Conservation (phyloP, 2,113 vertebrate species). For the Chroicocephalus ridibundus region DNA sequence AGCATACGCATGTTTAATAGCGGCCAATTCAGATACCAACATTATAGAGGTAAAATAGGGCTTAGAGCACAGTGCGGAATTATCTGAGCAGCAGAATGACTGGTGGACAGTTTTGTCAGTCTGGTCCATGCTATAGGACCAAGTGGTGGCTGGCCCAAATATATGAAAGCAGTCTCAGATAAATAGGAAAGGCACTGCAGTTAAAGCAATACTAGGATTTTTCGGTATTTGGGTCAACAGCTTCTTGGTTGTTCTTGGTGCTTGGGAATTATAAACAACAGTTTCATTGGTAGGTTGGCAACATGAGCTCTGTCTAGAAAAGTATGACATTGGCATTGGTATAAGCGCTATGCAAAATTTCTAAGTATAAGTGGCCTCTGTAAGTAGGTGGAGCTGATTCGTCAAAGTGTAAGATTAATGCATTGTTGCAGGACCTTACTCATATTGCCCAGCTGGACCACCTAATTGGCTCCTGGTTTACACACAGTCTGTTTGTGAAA, state of each 20-base stretch:
- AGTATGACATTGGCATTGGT: not conserved
- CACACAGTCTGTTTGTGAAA: not conserved
- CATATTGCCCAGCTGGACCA: not conserved
- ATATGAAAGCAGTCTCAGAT: not conserved
- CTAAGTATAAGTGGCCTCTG: not conserved
- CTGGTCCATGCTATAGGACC: not conserved
- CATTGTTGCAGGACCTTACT: not conserved
- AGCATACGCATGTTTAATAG: not conserved
- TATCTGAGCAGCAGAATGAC: not conserved
- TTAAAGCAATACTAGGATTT: not conserved
- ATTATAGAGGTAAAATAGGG: not conserved
- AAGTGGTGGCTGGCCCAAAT: fast-evolving
- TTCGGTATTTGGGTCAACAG: not conserved
- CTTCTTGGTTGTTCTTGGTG: not conserved
- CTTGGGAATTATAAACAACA: not conserved
- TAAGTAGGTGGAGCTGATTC: not conserved
- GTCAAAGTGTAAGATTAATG: not conserved
- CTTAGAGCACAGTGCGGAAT: not conserved
- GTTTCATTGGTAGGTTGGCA: not conserved
- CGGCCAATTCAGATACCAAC: not conserved
- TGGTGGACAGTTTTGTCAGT: not conserved
- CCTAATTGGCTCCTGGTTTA: not conserved
- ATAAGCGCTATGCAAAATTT: not conserved
- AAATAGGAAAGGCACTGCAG: fast-evolving
- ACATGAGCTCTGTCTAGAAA: not conserved